phyloP scores from a whole-genome alignment of 2,113 vertebrate species.

The Oryzias celebensis region DNA sequence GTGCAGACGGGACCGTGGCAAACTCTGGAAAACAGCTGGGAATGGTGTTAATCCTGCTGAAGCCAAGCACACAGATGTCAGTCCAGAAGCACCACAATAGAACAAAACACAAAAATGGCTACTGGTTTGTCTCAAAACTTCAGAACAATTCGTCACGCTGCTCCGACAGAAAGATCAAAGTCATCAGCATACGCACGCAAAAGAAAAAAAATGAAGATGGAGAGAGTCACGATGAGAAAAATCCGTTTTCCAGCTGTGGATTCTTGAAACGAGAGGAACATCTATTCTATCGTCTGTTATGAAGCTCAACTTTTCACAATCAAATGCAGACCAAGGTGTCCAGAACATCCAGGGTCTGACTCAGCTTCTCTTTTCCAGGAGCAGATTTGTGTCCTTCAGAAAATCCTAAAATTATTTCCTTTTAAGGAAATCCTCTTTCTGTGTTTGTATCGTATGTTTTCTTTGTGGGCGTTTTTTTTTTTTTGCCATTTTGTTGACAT shows the following conservation, averaged over 20 bases:
- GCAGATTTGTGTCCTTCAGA: too few relatives aligned
- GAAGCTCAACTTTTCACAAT: constrained; percentile 3
- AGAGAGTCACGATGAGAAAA: background rate
- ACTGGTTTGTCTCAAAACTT: constrained; percentile 20
- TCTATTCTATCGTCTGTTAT: constrained; percentile 9
- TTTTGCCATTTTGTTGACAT: too few relatives aligned
- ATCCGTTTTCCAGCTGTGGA: constrained; percentile 38
- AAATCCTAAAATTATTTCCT: too few relatives aligned
- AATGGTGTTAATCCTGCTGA: constrained; percentile 21
- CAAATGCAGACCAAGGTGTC: background rate
- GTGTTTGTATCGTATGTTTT: too few relatives aligned
- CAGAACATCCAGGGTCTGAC: background rate
- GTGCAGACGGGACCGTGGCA: constrained; percentile 22
- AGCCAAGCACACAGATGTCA: constrained; percentile 14
- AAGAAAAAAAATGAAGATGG: constrained; percentile 15
- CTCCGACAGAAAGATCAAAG: constrained; percentile 33
- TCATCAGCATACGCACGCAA: constrained; percentile 21
- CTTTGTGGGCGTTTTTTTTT: too few relatives aligned
- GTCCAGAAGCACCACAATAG: constrained; percentile 20
- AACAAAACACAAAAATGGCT: constrained; percentile 24
- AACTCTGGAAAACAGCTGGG: constrained; percentile 41
- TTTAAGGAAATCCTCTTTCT: too few relatives aligned
- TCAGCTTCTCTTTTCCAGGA: too few relatives aligned
- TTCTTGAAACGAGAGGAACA: constrained; percentile 9
- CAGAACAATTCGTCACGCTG: constrained; percentile 12